phyloP scores from a whole-genome alignment of 2,888 invertebrate genomes.

The Troides helena region DNA sequence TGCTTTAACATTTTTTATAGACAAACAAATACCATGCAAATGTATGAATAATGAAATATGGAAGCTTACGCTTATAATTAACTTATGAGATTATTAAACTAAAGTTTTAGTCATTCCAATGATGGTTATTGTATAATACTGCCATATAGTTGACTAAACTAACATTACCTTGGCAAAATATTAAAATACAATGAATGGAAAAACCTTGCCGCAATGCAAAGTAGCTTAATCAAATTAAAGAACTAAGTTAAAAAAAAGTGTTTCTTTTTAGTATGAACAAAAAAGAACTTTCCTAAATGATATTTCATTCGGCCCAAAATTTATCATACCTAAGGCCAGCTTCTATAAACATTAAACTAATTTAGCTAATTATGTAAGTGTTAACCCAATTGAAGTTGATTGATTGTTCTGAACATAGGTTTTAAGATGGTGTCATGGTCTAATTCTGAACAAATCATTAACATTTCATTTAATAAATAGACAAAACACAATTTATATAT shows the following conservation, averaged over 20 bases:
- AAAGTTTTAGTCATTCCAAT: constrained; percentile 40
- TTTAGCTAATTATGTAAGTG: too few species aligned
- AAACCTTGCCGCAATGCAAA: neutral
- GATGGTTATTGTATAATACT: constrained; percentile 22
- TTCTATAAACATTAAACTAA: too few species aligned
- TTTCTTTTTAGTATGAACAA: too few species aligned
- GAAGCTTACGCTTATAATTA: constrained; percentile 33
- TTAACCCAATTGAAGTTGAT: neutral
- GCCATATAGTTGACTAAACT: neutral
- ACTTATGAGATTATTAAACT: constrained; percentile 49
- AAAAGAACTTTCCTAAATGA: too few species aligned
- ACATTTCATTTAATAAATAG: neutral
- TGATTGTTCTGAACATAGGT: neutral
- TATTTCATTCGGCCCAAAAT: too few species aligned
- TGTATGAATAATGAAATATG: constrained; percentile 19
- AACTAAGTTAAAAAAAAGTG: too few species aligned
- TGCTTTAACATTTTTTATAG: neutral
- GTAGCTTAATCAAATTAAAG: neutral
- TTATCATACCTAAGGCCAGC: too few species aligned
- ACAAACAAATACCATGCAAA: constrained; percentile 30
- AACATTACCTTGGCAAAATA: neutral
- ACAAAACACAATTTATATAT: neutral
- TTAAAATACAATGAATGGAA: neutral
- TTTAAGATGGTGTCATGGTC: neutral
- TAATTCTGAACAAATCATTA: neutral